Evolutionary conservation across 2,113 vertebrate species (phyloP).

Genomic region (Paedocypris sp.): DNA sequence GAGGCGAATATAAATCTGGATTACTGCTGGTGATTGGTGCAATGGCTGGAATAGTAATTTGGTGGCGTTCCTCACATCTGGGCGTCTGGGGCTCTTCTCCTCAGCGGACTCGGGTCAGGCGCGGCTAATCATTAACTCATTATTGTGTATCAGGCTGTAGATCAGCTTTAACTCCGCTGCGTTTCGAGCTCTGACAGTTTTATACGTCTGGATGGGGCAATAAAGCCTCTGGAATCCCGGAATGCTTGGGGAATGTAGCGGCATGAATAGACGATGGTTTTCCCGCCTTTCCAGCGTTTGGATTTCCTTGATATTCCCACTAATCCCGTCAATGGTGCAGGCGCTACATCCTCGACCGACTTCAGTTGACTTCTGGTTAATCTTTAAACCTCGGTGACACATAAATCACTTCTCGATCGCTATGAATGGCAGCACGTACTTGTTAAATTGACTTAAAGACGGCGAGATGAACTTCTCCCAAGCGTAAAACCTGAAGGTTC

Average conservation of each 20-base stretch:
- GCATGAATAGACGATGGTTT: background rate
- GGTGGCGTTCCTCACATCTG: slow-evolving; percentile 17
- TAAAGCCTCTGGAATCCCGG: slow-evolving; percentile 25
- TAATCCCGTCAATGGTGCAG: background rate
- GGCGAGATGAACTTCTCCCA: slow-evolving; percentile 1
- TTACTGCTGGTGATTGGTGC: slow-evolving; percentile 11
- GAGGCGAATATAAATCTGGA: slow-evolving; percentile 27
- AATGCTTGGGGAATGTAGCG: slow-evolving; percentile 11
- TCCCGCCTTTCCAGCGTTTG: slow-evolving; percentile 9
- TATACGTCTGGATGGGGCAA: slow-evolving; percentile 25
- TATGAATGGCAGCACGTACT: background rate
- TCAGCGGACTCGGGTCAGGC: slow-evolving; percentile 10
- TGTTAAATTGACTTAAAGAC: background rate
- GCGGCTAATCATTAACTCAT: slow-evolving; percentile 36
- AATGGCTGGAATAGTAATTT: background rate
- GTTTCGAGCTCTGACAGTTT: slow-evolving; percentile 26
- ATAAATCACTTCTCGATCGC: slow-evolving; percentile 4
- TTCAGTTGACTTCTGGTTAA: slow-evolving; percentile 4
- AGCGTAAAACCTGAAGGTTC: background rate
- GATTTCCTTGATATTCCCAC: background rate
- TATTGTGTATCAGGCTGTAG: slow-evolving; percentile 22
- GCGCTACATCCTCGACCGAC: background rate
- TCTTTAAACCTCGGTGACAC: slow-evolving; percentile 6
- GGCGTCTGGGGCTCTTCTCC: background rate
- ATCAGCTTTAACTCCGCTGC: slow-evolving; percentile 20